Evolutionary conservation across 2,888 invertebrate genomes (phyloP).

Genomic region (Pseudeuparius sepicola): DNA sequence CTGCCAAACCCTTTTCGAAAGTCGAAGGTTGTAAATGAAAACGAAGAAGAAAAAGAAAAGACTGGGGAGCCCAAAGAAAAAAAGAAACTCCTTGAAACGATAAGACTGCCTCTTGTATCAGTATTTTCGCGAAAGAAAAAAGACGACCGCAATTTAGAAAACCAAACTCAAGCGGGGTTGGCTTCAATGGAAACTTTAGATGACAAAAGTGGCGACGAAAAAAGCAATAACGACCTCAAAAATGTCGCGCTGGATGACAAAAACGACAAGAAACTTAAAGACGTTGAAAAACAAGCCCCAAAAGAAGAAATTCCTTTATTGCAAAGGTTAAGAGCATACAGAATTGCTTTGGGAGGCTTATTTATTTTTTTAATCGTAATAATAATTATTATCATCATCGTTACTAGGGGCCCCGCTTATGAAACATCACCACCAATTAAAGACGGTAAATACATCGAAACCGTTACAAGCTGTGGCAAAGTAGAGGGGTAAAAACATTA

Average conservation of each 20-base stretch:
- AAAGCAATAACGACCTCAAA: slow-evolving; percentile 62
- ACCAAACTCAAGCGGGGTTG: slow-evolving; percentile 51
- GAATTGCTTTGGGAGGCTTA: slow-evolving; percentile 46
- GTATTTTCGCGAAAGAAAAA: slow-evolving; percentile 42
- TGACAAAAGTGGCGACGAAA: slow-evolving; percentile 56
- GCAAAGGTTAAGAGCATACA: slow-evolving; percentile 53
- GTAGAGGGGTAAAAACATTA: slow-evolving; percentile 56
- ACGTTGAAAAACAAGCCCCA: slow-evolving; percentile 43
- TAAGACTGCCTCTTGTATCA: slow-evolving; percentile 51
- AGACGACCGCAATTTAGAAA: slow-evolving; percentile 34
- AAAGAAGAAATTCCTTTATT: slow-evolving; percentile 36
- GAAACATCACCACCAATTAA: slow-evolving; percentile 49
- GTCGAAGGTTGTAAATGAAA: slow-evolving; percentile 31
- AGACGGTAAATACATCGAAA: slow-evolving; percentile 61
- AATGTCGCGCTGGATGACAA: slow-evolving; percentile 58
- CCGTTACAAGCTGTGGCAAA: slow-evolving; percentile 66
- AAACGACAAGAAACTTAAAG: too few species aligned
- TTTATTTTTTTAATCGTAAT: slow-evolving; percentile 51
- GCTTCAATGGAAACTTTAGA: slow-evolving; percentile 77
- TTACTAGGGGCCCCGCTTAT: slow-evolving; percentile 45
- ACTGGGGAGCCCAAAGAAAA: slow-evolving; percentile 37
- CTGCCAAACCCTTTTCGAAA: slow-evolving; percentile 49
- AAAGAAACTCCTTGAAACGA: slow-evolving; percentile 46
- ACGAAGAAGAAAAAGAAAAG: slow-evolving; percentile 23
- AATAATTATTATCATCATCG: slow-evolving; percentile 53